Conservation (phyloP, 2,113 vertebrate genomes). For the Dinomys branickii region DNA sequence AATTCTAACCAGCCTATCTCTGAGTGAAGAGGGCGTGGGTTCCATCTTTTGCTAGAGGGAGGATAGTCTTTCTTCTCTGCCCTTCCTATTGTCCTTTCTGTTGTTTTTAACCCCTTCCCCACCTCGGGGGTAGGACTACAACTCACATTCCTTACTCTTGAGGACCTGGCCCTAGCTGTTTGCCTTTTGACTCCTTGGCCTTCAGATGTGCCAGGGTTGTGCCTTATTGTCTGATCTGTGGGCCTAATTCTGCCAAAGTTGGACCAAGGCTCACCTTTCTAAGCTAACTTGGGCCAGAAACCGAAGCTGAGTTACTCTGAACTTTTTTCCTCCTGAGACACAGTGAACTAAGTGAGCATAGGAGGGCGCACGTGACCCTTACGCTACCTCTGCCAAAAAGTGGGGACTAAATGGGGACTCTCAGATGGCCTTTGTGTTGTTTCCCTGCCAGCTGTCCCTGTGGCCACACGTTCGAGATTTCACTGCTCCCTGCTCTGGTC, state of each 20-base stretch:
- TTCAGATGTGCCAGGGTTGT: conserved; percentile 56
- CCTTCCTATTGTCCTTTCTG: neutral
- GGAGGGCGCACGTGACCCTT: conserved; percentile 29
- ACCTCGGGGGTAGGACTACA: neutral
- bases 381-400: conserved; percentile 62
- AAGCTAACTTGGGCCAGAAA: conserved; percentile 65
- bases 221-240: conserved; percentile 75
- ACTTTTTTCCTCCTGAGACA: conserved; percentile 54
- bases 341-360: conserved; percentile 41
- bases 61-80: neutral
- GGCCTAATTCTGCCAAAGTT: conserved; percentile 78
- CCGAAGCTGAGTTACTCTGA: conserved; percentile 75
- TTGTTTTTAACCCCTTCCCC: conserved; percentile 37
- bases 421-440: neutral
- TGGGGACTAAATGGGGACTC: conserved; percentile 25
- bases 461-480: conserved; percentile 11
- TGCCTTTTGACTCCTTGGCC: conserved; percentile 65
- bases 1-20: conserved; percentile 43
- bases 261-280: conserved; percentile 73
- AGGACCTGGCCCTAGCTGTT: conserved; percentile 47
- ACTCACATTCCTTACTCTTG: conserved; percentile 75
- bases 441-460: conserved; percentile 28
- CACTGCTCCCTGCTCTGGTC: conserved; percentile 46
- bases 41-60: neutral
- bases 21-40: conserved; percentile 14